Percentiles rank a stretch among this genome's conserved stretches.
phyloP scores from a whole-genome alignment of 2,797 vertebrate species.

The Enteromius afrohamiltoni region DNA sequence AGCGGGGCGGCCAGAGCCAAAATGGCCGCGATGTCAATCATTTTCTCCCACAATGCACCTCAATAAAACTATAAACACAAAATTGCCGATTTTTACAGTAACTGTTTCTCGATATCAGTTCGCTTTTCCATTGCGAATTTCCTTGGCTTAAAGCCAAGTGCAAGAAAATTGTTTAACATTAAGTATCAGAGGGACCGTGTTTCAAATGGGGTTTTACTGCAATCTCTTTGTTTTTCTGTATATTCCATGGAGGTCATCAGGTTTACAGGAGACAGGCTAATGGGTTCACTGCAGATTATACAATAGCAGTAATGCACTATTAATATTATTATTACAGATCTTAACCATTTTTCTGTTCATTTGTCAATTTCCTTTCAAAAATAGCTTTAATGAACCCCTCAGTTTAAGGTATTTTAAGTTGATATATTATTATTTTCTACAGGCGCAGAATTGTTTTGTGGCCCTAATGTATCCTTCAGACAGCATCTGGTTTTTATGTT shows the following conservation, averaged over 20 bases:
- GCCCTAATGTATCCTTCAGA: not conserved
- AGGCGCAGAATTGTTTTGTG: not conserved
- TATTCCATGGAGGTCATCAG: constrained; percentile 18
- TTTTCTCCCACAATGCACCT: constrained; percentile 78
- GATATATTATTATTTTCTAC: not conserved
- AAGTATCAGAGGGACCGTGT: not conserved
- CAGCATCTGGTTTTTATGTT: not conserved
- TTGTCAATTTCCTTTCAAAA: not conserved
- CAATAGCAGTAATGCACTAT: not conserved
- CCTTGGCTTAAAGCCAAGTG: not conserved
- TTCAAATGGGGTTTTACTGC: not conserved
- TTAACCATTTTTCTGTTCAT: no score
- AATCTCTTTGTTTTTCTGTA: constrained; percentile 10
- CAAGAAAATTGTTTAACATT: no score
- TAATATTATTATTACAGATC: not conserved
- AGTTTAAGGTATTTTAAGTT: not conserved
- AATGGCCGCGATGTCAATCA: constrained; percentile 83
- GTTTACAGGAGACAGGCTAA: constrained; percentile 5
- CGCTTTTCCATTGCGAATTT: not conserved
- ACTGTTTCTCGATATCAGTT: not conserved
- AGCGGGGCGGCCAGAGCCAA: constrained; percentile 73
- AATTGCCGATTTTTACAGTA: constrained; percentile 12
- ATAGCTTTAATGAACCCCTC: not conserved
- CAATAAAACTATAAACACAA: constrained; percentile 69
- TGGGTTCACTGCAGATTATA: constrained; percentile 3